Conservation (phyloP, 2,797 vertebrate genomes). For the Delichon dasypus region DNA sequence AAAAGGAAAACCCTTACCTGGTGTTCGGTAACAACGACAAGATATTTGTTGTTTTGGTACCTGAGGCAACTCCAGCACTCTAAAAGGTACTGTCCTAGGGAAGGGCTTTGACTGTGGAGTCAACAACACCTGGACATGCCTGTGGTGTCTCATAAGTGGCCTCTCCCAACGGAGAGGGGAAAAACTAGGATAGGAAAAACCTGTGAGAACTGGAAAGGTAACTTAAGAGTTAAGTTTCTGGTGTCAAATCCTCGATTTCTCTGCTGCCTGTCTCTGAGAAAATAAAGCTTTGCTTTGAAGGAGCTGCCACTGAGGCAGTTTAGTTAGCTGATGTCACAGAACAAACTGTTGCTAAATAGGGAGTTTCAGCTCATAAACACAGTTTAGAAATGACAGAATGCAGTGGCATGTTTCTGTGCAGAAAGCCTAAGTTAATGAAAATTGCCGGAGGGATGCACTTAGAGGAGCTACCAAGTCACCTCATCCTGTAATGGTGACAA, state of each 20-base stretch:
- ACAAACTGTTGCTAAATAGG: constrained; percentile 28
- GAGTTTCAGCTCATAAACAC: not conserved
- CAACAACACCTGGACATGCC: not conserved
- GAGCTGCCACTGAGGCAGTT: not conserved
- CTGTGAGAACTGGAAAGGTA: not conserved
- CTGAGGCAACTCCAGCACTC: not conserved
- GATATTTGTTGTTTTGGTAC: not conserved
- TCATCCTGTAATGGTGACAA: constrained; percentile 12
- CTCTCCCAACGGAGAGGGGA: not conserved
- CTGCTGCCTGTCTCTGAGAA: not conserved
- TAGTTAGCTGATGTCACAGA: not conserved
- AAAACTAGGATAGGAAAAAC: not conserved
- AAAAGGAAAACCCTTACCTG: not conserved
- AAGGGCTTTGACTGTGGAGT: not conserved
- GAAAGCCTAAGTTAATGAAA: constrained; percentile 45
- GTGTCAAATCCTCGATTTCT: not conserved
- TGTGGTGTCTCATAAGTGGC: accelerated
- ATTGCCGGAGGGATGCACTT: constrained; percentile 42
- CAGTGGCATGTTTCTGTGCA: constrained; percentile 18
- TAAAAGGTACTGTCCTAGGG: not conserved
- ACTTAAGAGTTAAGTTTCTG: not conserved
- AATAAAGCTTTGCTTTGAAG: constrained; percentile 20
- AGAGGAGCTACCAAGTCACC: constrained; percentile 20
- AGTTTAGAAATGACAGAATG: constrained; percentile 28
- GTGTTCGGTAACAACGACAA: not conserved